Evolutionary conservation across 2,888 invertebrate species (phyloP).

Genomic region (Tachina lurida): DNA sequence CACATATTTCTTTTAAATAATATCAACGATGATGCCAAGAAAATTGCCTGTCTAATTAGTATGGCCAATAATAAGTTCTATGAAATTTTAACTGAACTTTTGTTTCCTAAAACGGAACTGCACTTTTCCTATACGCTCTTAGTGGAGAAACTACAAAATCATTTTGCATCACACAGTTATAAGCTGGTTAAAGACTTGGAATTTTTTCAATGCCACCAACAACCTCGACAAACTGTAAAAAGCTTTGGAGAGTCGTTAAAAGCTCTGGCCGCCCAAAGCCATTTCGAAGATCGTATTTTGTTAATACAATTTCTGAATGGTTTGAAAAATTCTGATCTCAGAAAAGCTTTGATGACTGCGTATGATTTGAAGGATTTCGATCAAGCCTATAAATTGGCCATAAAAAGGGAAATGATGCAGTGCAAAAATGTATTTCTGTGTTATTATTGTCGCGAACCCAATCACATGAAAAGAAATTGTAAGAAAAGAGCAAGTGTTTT

Average conservation of each 20-base stretch:
- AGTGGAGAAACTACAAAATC: constrained; percentile 21
- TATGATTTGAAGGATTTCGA: constrained; percentile 29
- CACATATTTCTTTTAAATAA: constrained; percentile 37
- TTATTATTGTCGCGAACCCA: constrained; percentile 28
- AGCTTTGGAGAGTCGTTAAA: constrained; percentile 16
- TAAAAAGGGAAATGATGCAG: background rate
- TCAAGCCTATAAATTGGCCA: constrained; percentile 27
- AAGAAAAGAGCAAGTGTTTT: constrained; percentile 12
- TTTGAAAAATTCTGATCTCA: background rate
- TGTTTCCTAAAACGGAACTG: constrained; percentile 35
- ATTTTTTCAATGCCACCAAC: constrained; percentile 39
- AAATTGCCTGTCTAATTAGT: constrained; percentile 33
- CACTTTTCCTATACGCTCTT: background rate
- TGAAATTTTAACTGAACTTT: constrained; percentile 17
- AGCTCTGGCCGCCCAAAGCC: background rate
- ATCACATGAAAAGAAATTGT: constrained; percentile 56
- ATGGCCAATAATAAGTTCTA: constrained; percentile 49
- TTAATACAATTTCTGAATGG: constrained; percentile 51
- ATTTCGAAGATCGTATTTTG: constrained; percentile 40
- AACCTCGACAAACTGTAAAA: constrained; percentile 14
- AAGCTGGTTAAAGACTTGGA: constrained; percentile 23
- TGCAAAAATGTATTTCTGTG: constrained; percentile 7
- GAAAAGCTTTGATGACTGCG: constrained; percentile 11
- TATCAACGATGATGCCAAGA: constrained; percentile 2
- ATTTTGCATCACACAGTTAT: background rate